Base-by-base conservation (phyloP, 2,797 vertebrate species). In the Mus minutoides region DNA sequence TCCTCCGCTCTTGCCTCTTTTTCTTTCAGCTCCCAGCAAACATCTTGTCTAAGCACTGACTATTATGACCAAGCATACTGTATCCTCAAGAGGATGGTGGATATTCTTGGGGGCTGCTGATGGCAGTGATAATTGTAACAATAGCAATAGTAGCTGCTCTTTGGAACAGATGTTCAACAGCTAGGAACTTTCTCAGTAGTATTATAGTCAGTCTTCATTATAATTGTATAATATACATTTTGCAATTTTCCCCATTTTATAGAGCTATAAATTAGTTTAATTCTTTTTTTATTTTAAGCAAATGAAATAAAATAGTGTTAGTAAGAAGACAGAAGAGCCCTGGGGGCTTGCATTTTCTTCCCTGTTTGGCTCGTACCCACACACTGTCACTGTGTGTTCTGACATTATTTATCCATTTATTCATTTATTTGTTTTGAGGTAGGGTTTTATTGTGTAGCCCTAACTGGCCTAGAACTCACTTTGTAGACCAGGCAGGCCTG, bases 151-250 rank as follows among this genome's bases (percentile, higher is more conserved):
- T 60, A n/a, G 4, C 60, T 77, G 34, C 54, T 26, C 43, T 60
- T 22, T 75, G 62, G 64, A 87, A 13, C 12, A 43, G 26, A 24
- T 29, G 26, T 6, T 46, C 16, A 62, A 26, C 49, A 56, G 0
- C 89, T 64, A 88, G 93, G 84, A 24, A 80, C 37, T 62, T 92
- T 87, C 43, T 97, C 60, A 96, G 19, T 92, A 87, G 71, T 73
- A 76, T 8, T 89, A 16, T 37, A 82, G 60, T 91, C 90, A 75
- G 88, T 90, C 34, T 96, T 88, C 49, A 85, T 40, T 87, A 54
- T 22, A 93, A 19, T 22, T 6, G 60, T n/a, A 19, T 92, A 46
- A 75, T 29, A 91, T 64, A 75, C 46, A 19, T 78, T 21, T 71
- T 90, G 91, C 56, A 87, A 75, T 73, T 90, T 83, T n/a, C 75